Conservation (phyloP, 2,797 vertebrate species). For the Potorous gilbertii region DNA sequence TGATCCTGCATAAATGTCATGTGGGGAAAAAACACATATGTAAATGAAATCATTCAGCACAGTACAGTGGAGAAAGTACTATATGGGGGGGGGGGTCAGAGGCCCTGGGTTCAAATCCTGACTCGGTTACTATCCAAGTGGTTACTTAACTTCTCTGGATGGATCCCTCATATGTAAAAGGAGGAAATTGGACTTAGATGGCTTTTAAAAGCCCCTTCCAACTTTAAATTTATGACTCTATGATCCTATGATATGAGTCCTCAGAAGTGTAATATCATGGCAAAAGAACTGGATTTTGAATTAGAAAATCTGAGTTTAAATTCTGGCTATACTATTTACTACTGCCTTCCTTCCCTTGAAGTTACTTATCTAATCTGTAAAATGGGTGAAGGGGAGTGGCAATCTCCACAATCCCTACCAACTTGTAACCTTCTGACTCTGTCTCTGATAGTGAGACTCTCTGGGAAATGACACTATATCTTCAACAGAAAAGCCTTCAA, state of each 20-base stretch:
- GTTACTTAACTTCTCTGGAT: not conserved
- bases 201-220: not conserved
- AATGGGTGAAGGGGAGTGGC: not conserved
- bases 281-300: not conserved
- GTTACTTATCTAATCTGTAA: not conserved
- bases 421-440: not conserved
- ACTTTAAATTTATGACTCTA: not conserved
- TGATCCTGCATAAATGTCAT: constrained; percentile 70
- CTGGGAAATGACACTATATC: not conserved
- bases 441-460: not conserved
- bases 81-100: not conserved
- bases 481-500: not conserved
- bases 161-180: not conserved
- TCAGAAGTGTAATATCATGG: not conserved
- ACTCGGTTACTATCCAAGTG: not conserved
- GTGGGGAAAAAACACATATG: not conserved
- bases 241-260: not conserved
- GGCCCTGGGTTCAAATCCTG: not conserved
- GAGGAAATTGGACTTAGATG: not conserved
- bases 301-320: not conserved
- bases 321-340: not conserved
- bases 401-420: not conserved
- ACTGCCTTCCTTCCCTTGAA: not conserved
- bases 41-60: constrained; percentile 14
- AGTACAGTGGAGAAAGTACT: not conserved